Evolutionary conservation across 2,888 invertebrate genomes (phyloP).

Genomic region (Disparrhopalites patrizii): DNA sequence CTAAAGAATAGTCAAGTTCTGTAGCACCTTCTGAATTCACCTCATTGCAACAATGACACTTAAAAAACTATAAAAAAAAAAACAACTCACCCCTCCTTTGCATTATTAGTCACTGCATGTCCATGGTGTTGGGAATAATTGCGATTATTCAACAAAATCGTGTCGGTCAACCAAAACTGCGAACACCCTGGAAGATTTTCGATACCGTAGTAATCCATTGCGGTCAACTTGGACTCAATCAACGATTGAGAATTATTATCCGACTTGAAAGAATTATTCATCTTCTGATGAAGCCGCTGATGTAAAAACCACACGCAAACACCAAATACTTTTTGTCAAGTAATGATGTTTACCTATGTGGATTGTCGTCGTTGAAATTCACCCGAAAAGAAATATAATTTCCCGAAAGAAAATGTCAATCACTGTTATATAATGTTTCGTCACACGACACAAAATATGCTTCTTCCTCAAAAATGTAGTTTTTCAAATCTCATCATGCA

Average conservation of each 20-base stretch:
- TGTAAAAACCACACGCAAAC: too few relatives aligned
- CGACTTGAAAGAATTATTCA: conserved; percentile 18
- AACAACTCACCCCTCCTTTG: conserved; percentile 18
- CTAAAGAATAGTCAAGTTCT: too few relatives aligned
- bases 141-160: conserved; percentile 21
- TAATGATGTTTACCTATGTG: too few relatives aligned
- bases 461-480: too few relatives aligned
- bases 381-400: too few relatives aligned
- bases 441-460: too few relatives aligned
- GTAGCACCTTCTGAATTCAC: too few relatives aligned
- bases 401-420: too few relatives aligned
- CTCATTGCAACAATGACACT: neutral
- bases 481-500: too few relatives aligned
- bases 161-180: conserved; percentile 28
- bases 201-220: conserved; percentile 26
- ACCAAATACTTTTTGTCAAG: too few relatives aligned
- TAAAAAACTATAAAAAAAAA: neutral
- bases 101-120: neutral
- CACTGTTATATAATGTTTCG: too few relatives aligned
- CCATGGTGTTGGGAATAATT: conserved; percentile 13
- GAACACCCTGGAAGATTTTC: conserved; percentile 29
- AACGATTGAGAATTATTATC: conserved; percentile 14
- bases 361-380: too few relatives aligned
- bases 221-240: conserved; percentile 19
- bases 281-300: neutral